These are phyloP conservation scores for Formica exsecta DNA, from an alignment of 1,140 invertebrate species.

Conservation along the genomic window DNA sequence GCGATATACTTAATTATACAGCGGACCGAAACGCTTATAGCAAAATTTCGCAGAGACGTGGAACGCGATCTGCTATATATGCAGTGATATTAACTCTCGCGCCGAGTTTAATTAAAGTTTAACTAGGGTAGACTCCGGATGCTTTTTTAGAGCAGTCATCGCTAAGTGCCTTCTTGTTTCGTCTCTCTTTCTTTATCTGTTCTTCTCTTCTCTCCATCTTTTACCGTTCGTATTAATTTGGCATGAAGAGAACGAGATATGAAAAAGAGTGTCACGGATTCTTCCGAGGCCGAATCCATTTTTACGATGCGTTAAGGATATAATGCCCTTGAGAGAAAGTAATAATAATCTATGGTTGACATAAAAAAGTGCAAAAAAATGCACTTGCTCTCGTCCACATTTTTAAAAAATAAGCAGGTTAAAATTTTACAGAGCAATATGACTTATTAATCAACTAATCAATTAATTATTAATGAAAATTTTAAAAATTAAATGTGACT, in stretches of 20 bases:
- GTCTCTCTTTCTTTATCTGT: constrained; percentile 15
- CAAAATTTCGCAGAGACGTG: constrained; percentile 72
- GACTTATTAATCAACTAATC: not conserved
- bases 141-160: constrained; percentile 65
- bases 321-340: not conserved
- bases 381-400: not conserved
- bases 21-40: constrained; percentile 71
- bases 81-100: constrained; percentile 72
- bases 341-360: not conserved
- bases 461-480: not conserved
- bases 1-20: constrained; percentile 72
- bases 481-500: not conserved
- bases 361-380: not conserved
- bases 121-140: constrained; percentile 53
- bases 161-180: constrained; percentile 42
- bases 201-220: constrained; percentile 10
- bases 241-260: not conserved
- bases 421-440: constrained; percentile 2
- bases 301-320: not conserved
- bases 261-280: constrained; percentile 25
- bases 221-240: not conserved
- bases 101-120: constrained; percentile 80
- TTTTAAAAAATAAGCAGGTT: not conserved
- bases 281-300: not conserved
- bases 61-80: constrained; percentile 58